Base-by-base conservation (phyloP, 2,797 vertebrate species). In the Chaetodon trifasciatus region DNA sequence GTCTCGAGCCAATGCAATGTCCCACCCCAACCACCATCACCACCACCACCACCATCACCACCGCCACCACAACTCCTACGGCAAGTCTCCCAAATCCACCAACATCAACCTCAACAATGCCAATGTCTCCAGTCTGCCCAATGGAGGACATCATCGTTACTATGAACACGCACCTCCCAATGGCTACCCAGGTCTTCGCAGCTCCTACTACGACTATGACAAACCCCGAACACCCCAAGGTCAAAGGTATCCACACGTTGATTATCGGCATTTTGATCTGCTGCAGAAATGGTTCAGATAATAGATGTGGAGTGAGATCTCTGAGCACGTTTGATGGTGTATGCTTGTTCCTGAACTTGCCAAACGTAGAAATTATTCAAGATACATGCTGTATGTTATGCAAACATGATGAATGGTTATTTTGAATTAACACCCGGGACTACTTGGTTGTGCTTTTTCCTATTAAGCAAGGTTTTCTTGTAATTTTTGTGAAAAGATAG, bases 31-130 rank as follows among this genome's bases (percentile, higher is more conserved):
- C 91, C 92, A 94, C 57, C 92, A 94, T 62, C 94, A 95, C 46
- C 94, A 95, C 76, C 93, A 94, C 84, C 96, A 96, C 92, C 96
- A 97, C 92, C 97, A 97, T 76, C 97, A 97, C 93, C 96, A 97
- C 83, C 96, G 96, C 77, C 97, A 97, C 86, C 94, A 97, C 90
- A 97, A 97, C 95, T 97, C 97, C 39, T 92, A 96, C 72, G 96
- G 96, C 91, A 99, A 99, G 95, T 96, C 96, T 74, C 97, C 97
- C 79, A 99, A 98, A 89, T 99, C 98, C 89, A 99, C 97, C 88
- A 99, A 99, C 94, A 97, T 97, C 96, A 99, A 99, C 94, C 97
- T 99, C 94, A 99, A 99, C 96, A 99, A 99, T 61, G 98, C 98
- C 95, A 99, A 99, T 46, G 85, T 97, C 93, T 98, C 97, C 94